These are phyloP conservation scores for Amblyopsis rosae DNA, from an alignment of 2,113 vertebrate genomes.

Conservation along the genomic window DNA sequence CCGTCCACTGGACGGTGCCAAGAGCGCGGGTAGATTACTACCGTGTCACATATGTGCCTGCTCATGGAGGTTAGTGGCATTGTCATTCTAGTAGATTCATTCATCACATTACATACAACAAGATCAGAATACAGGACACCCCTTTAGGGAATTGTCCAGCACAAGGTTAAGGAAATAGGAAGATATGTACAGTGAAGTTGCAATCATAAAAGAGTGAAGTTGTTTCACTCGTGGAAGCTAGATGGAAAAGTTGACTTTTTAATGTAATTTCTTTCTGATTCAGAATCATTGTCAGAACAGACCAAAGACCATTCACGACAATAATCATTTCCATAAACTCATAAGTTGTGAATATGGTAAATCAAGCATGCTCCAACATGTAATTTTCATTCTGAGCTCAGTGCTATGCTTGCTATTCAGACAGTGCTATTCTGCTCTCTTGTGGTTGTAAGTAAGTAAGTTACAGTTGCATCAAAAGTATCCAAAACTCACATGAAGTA, in stretches of 20 bases:
- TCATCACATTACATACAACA: neutral
- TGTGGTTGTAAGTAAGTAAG: constrained; percentile 17
- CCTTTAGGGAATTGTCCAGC: neutral
- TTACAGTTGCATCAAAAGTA: neutral
- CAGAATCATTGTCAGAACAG: neutral
- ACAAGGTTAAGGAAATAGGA: neutral
- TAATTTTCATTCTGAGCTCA: too few relatives aligned
- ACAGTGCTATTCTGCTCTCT: constrained; percentile 58
- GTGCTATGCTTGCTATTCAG: neutral
- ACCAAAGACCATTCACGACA: neutral
- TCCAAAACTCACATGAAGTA: too few relatives aligned
- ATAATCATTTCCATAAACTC: neutral
- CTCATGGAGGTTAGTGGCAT: constrained; percentile 84
- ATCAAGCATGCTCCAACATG: neutral
- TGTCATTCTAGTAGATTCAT: neutral
- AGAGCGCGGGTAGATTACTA: constrained; percentile 83
- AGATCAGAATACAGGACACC: neutral
- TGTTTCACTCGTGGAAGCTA: neutral
- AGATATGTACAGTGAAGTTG: neutral
- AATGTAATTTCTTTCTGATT: too few relatives aligned
- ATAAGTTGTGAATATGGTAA: too few relatives aligned
- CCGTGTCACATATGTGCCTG: constrained; percentile 83
- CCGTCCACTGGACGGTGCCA: constrained; percentile 85
- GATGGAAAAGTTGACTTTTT: too few relatives aligned
- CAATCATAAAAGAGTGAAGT: neutral